Conservation (phyloP, 2,888 invertebrate species). For the Drosophila limbata region DNA sequence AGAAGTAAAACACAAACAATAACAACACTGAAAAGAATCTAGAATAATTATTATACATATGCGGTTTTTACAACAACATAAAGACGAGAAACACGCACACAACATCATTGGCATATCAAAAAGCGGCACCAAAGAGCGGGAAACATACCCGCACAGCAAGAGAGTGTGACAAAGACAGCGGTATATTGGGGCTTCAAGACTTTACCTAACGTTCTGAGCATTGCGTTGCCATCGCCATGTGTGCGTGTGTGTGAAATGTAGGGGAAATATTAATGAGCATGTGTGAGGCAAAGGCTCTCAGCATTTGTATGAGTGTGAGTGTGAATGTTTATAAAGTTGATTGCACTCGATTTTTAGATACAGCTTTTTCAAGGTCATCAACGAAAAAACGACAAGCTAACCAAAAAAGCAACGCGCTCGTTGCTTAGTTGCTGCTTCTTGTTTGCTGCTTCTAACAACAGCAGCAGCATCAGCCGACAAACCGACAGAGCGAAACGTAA, state of each 20-base stretch:
- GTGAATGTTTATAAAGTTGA: slow-evolving; percentile 82
- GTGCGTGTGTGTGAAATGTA: slow-evolving; percentile 58
- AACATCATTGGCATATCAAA: slow-evolving; percentile 33
- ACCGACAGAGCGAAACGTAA: background rate
- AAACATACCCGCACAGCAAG: slow-evolving; percentile 15
- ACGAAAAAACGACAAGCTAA: slow-evolving; percentile 75
- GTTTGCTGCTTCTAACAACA: slow-evolving; percentile 53
- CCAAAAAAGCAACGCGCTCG: slow-evolving; percentile 61
- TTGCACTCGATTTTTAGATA: slow-evolving; percentile 85
- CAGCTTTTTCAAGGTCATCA: slow-evolving; percentile 85
- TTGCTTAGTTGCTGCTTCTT: slow-evolving; percentile 45
- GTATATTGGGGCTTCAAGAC: slow-evolving; percentile 62
- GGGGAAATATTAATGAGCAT: slow-evolving; percentile 69
- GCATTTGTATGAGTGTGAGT: slow-evolving; percentile 36
- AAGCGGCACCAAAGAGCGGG: slow-evolving; percentile 30
- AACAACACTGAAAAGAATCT: slow-evolving; percentile 52
- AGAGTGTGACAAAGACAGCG: slow-evolving; percentile 30
- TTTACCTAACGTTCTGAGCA: slow-evolving; percentile 67
- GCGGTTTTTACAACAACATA: slow-evolving; percentile 42
- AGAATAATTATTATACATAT: slow-evolving; percentile 73
- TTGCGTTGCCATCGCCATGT: slow-evolving; percentile 16
- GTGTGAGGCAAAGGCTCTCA: slow-evolving; percentile 49
- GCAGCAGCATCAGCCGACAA: background rate
- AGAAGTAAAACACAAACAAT: slow-evolving; percentile 32
- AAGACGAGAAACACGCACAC: slow-evolving; percentile 31